phyloP scores from a whole-genome alignment of 2,888 invertebrate species.

The Tanytarsus gracilentus region DNA sequence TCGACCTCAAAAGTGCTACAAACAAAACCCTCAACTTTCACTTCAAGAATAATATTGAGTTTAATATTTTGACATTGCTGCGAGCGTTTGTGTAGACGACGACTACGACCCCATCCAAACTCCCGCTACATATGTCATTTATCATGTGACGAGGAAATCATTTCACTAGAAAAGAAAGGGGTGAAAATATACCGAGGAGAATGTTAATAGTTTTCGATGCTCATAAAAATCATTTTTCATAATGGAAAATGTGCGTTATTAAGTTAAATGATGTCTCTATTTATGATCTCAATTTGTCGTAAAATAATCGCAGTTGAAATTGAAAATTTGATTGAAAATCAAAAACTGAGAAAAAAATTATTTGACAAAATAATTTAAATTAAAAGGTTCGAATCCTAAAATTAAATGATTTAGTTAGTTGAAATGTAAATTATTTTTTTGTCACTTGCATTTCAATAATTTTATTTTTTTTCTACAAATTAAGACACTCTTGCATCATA shows the following conservation, averaged over 20 bases:
- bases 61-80: slow-evolving; percentile 23
- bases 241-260: slow-evolving; percentile 12
- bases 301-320: too few species aligned
- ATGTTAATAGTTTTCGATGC: slow-evolving; percentile 17
- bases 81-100: neutral
- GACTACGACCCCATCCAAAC: too few species aligned
- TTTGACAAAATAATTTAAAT: neutral
- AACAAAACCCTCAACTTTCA: neutral
- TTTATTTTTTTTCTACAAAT: neutral
- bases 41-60: slow-evolving; percentile 13
- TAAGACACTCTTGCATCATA: neutral
- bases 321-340: neutral
- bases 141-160: neutral
- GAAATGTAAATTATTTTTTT: neutral
- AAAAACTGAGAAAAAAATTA: neutral
- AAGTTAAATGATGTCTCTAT: slow-evolving; percentile 14
- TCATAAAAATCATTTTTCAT: slow-evolving; percentile 23
- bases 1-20: neutral
- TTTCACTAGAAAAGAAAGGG: neutral
- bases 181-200: slow-evolving; percentile 13
- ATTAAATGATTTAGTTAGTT: neutral
- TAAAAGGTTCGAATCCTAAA: neutral
- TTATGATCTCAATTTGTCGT: slow-evolving; percentile 23
- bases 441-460: neutral
- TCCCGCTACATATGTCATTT: slow-evolving; percentile 19